These are phyloP conservation scores for Zosterops japonicus DNA, from an alignment of 2,113 vertebrate species.

Conservation along the genomic window DNA sequence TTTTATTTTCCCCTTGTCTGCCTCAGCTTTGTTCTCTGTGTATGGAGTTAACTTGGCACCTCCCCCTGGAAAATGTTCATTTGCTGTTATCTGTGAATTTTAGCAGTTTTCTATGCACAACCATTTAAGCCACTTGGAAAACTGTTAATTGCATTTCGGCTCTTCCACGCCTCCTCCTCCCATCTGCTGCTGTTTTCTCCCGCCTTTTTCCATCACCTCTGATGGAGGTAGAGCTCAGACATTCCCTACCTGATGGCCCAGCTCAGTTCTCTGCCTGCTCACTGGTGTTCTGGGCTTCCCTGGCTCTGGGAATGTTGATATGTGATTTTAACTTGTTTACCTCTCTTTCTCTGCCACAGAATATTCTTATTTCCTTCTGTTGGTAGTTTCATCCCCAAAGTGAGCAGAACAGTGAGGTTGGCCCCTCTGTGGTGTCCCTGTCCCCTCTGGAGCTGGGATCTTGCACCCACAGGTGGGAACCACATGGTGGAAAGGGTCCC, in stretches of 20 bases:
- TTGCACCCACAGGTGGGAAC: neutral
- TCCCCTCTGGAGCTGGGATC: neutral
- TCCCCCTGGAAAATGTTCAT: neutral
- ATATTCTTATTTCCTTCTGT: no score
- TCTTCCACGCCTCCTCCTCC: conserved; percentile 27
- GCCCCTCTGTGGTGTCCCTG: neutral
- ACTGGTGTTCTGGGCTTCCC: neutral
- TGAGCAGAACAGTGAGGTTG: rapidly evolving
- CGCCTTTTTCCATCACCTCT: neutral
- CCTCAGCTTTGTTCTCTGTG: neutral
- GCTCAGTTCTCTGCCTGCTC: rapidly evolving
- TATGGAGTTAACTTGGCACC: neutral
- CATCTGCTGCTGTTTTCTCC: conserved; percentile 13
- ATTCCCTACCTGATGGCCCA: neutral
- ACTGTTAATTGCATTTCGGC: neutral
- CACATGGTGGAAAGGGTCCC: rapidly evolving
- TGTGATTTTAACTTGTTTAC: neutral
- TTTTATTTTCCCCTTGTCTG: neutral
- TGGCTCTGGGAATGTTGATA: rapidly evolving
- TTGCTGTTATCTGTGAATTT: conserved; percentile 25
- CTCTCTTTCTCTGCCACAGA: neutral
- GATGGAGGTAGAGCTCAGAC: neutral
- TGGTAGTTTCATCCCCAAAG: neutral
- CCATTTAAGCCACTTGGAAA: conserved; percentile 2
- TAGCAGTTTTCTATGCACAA: conserved; percentile 11